Evolutionary conservation across 2,113 vertebrate genomes (phyloP).

Genomic region (Actenoides hombroni): DNA sequence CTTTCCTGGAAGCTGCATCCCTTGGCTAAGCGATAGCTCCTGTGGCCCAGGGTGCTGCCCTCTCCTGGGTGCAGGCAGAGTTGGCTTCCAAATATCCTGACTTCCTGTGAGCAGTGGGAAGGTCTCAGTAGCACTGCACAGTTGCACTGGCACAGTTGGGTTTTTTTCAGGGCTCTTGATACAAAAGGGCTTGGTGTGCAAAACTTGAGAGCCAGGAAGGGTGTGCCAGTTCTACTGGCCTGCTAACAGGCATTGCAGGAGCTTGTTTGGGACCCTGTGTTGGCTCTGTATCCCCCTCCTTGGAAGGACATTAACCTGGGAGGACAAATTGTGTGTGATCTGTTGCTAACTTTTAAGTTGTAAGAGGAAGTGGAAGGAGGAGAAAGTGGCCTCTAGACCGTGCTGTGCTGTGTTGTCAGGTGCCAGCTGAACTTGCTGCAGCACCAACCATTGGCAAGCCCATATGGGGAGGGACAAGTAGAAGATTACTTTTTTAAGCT

Average conservation of each 20-base stretch:
- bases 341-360: background rate
- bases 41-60: no score
- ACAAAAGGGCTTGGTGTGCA: background rate
- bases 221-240: fast-evolving
- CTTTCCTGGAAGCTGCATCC: background rate
- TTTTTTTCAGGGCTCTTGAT: background rate
- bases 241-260: background rate
- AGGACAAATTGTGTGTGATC: background rate
- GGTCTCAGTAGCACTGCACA: background rate
- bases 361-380: background rate
- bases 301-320: background rate
- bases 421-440: background rate
- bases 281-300: background rate
- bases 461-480: background rate
- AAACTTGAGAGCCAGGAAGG: background rate
- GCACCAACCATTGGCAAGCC: background rate
- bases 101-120: background rate
- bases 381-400: background rate
- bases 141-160: background rate
- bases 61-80: background rate
- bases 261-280: background rate
- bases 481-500: background rate
- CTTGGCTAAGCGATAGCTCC: background rate
- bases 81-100: background rate
- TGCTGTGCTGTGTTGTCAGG: background rate